Evolutionary conservation across 2,113 vertebrate species (phyloP).

Genomic region (Anseranas semipalmata): DNA sequence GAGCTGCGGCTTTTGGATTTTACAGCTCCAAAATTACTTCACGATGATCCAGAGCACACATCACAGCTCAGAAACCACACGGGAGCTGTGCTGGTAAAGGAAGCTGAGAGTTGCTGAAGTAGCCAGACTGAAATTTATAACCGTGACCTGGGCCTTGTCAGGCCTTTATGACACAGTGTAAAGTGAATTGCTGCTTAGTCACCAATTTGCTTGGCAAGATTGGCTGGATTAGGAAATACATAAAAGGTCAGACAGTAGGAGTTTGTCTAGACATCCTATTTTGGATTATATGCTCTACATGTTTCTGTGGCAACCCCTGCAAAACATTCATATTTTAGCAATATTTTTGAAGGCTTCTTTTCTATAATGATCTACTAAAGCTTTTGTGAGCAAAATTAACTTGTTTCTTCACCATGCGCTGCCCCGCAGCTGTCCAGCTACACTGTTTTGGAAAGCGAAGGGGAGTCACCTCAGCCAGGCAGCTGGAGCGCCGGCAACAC

Average conservation of each 20-base stretch:
- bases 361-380: neutral
- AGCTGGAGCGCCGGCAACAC: rapidly evolving
- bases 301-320: slow-evolving; percentile 75
- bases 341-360: slow-evolving; percentile 44
- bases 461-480: neutral
- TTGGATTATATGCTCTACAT: slow-evolving; percentile 64
- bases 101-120: slow-evolving; percentile 64
- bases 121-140: slow-evolving; percentile 79
- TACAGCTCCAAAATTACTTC: slow-evolving; percentile 73
- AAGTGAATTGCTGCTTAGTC: slow-evolving; percentile 81
- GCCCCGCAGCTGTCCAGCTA: neutral
- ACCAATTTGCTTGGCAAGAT: slow-evolving; percentile 78
- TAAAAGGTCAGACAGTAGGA: slow-evolving; percentile 84
- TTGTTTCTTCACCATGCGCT: neutral
- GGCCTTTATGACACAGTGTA: slow-evolving; percentile 74
- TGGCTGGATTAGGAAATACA: slow-evolving; percentile 75
- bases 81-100: slow-evolving; percentile 64
- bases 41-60: slow-evolving; percentile 74
- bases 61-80: slow-evolving; percentile 71
- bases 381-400: neutral
- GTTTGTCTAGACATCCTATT: slow-evolving; percentile 85
- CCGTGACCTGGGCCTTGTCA: slow-evolving; percentile 76
- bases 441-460: neutral
- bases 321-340: slow-evolving; percentile 72
- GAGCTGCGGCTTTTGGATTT: slow-evolving; percentile 73